Evolutionary conservation across 2,797 vertebrate species (phyloP), one percentile per base, ranked within the genome.

Genomic region (Tolypeutes matacus): DNA sequence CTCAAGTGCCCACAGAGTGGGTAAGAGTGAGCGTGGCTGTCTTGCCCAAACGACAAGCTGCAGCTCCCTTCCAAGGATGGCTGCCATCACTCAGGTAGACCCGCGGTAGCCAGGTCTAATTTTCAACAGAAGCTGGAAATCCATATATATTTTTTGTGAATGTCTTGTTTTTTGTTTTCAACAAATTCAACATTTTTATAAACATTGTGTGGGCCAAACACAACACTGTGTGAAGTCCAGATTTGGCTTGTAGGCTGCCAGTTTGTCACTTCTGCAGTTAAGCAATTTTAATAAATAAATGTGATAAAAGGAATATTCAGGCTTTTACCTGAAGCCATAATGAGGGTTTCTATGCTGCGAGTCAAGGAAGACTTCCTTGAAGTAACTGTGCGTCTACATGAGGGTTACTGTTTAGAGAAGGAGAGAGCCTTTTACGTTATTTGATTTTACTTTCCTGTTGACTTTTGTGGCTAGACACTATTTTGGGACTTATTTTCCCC

Each of bases 181-280:
- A 69, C 4, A 12, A 81, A 58, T 76, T 46, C 62, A 34, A 65
- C 77, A 14, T 23, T 91, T 84, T 80, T 42, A 67, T 69, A 58
- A 90, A 87, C 34, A 75, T 18, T 78, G 21, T 70, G 4, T n/a
- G n/a, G 65, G 51, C 92, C 72, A 93, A 94, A 80, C 60, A 84
- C 34, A 87, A 62, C 1, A 51, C 20, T 25, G 69, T 65, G 36
- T 75, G 51, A 34, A 73, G 12, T 78, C 21, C 21, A 29, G 53
- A 80, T 53, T 20, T 83, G 78, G 51, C 56, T 23, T 87, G 20
- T 1, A 56, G 49, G 49, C 21, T 25, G 13, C 42, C 21, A 67
- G 34, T 73, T 81, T 65, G 34, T 46, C 39, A 25, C 23, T 76
- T 88, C 46, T 36, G 14, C 62, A 53, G 25, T 39, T 85, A 89